A percentile compares a stretch with the other conserved stretches of the same genome.
Evolutionary conservation across 2,797 vertebrate species (phyloP).

Genomic region (Phalloptychus januarius): DNA sequence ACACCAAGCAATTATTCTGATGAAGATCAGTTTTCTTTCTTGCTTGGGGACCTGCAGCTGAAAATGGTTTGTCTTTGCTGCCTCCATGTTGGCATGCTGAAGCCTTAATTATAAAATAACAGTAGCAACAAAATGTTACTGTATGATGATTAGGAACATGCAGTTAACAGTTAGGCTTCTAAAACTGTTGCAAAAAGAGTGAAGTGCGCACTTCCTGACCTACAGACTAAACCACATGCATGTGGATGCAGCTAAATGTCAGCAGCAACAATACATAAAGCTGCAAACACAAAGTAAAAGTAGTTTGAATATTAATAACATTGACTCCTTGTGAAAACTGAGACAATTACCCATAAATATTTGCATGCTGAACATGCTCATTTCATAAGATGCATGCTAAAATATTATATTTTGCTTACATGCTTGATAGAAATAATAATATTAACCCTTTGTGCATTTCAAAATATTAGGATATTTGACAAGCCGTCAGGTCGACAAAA

Average conservation of each 20-base stretch:
- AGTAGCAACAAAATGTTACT: constrained; percentile 31
- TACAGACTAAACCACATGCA: constrained; percentile 74
- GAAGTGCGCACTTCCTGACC: constrained; percentile 75
- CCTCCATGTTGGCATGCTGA: constrained; percentile 17
- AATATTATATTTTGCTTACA: constrained; percentile 7
- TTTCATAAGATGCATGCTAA: constrained; percentile 10
- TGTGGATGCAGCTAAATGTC: constrained; percentile 78
- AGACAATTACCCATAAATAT: not conserved
- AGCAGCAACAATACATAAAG: constrained; percentile 62
- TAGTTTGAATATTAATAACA: constrained; percentile 40
- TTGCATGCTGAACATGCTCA: constrained; percentile 15
- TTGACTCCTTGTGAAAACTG: constrained; percentile 26
- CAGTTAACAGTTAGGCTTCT: constrained; percentile 46
- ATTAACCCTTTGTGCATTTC: constrained; percentile 33
- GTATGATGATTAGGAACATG: constrained; percentile 44
- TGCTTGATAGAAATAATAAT: constrained; percentile 36
- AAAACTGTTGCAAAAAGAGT: constrained; percentile 52
- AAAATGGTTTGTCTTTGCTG: constrained; percentile 43
- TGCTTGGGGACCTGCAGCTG: constrained; percentile 29
- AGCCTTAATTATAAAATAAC: constrained; percentile 47
- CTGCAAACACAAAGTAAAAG: constrained; percentile 58
- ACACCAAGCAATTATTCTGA: constrained; percentile 72
- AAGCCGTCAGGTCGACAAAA: constrained; percentile 11
- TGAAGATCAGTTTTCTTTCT: constrained; percentile 67
- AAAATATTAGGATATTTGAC: constrained; percentile 32